Base-by-base conservation (phyloP, 2,888 invertebrate genomes). In the Andrena camellia region DNA sequence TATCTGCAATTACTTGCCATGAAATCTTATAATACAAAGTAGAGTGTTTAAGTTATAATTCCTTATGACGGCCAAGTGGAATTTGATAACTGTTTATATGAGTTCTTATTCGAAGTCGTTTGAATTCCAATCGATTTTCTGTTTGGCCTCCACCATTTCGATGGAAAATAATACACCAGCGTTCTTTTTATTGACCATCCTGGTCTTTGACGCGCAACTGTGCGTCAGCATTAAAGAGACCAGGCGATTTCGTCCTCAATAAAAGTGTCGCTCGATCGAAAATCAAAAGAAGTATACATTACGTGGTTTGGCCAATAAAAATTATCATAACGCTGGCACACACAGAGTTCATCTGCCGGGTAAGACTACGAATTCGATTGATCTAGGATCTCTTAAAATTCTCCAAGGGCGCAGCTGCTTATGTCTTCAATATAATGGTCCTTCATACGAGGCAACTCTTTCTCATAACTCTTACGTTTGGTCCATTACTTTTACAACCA, bases 271-370 rank as follows among this genome's bases (percentile, higher is more conserved):
- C 67, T 13, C 17, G n/a, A 35, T 57, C 35, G 52, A 33, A 63
- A 63, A 71, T 63, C 54, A 33, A 66, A 73, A 57, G 50, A 20
- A 23, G 5, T n/a, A 48, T 50, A 62, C 54, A 33, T 59, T 48
- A 33, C 66, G 5, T 52, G 35, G 13, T 33, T 23, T 1, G 42
- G 26, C 35, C 29, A 57, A 73, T 29, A 57, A 68, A 70, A 69
- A 85, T 86, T 81, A 85, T 59, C 68, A 83, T 83, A 83, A 71
- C 31, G 26, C 69, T 50, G 60, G 8, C 10, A 57, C 13, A 26
- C 63, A 10, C 23, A 7, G 17, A 48, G 73, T 83, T 70, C 66
- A 31, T 68, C 42, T 48, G 23, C 7, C 87, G 86, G 88, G 81
- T 86, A 77, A 89, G 42, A 42, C 42, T 42, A 42, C 13, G 31